A percentile compares a stretch with the other conserved stretches of the same genome.
Evolutionary conservation across 2,113 vertebrate genomes (phyloP).

Genomic region (Nesoenas mayeri): DNA sequence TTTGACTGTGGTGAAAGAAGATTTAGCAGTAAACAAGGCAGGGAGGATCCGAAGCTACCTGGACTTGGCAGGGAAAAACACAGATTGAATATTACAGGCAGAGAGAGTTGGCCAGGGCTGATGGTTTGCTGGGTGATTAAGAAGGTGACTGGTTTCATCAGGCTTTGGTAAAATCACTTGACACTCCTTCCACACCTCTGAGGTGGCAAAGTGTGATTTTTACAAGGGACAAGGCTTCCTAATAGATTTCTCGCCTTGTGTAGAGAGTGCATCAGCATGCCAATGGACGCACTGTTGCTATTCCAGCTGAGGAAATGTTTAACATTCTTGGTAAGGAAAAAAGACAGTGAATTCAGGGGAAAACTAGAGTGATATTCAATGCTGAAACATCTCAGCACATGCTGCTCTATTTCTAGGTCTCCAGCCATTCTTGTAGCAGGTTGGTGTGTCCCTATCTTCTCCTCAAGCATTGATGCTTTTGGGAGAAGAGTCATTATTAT

Average conservation of each 20-base stretch:
- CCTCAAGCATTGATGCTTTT: not conserved
- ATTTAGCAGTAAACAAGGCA: not conserved
- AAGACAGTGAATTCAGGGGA: not conserved
- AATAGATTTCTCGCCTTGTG: not conserved
- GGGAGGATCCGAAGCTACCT: not conserved
- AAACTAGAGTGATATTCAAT: not conserved
- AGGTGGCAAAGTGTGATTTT: not conserved
- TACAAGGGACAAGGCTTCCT: not conserved
- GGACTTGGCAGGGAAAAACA: not conserved
- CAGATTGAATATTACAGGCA: not conserved
- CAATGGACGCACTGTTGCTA: accelerated
- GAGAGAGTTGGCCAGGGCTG: not conserved
- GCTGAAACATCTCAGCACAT: not conserved
- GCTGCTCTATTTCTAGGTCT: not conserved
- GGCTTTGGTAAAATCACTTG: not conserved
- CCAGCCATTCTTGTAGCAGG: not conserved
- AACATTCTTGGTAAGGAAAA: not conserved
- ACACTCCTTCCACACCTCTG: not conserved
- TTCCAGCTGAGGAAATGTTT: not conserved
- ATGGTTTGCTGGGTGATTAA: not conserved
- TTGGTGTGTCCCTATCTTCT: not conserved
- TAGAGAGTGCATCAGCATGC: not conserved
- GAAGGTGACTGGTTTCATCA: not conserved
- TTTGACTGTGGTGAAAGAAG: not conserved
- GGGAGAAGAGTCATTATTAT: accelerated